phyloP scores from a whole-genome alignment of 2,888 invertebrate species.

The Lithophane semibrunnea region DNA sequence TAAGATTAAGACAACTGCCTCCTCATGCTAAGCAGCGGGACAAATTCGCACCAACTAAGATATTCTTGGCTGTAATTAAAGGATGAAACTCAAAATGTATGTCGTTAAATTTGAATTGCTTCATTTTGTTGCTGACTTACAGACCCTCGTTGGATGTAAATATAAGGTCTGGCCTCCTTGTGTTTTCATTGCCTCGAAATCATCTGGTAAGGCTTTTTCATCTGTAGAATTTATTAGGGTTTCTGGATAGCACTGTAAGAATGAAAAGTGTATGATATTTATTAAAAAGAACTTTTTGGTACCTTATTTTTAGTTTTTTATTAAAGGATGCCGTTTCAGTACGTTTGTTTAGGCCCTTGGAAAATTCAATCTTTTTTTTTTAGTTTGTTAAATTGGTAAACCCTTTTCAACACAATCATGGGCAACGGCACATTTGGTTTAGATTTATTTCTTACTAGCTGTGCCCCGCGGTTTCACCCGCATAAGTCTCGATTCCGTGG shows the following conservation, averaged over 20 bases:
- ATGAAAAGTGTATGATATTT: conserved; percentile 63
- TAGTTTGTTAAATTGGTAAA: neutral
- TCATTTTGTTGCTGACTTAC: conserved; percentile 63
- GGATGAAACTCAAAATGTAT: conserved; percentile 69
- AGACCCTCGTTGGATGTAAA: conserved; percentile 50
- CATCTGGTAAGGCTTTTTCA: conserved; percentile 61
- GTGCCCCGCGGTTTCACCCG: too few relatives aligned
- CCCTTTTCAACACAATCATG: neutral
- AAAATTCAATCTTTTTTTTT: neutral
- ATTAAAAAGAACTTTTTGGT: conserved; percentile 50
- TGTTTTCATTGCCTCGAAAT: conserved; percentile 62
- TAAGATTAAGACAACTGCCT: conserved; percentile 78
- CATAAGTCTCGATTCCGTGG: too few relatives aligned
- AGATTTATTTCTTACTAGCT: neutral
- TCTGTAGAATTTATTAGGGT: conserved; percentile 65
- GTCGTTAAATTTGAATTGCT: conserved; percentile 65
- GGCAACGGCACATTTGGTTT: neutral
- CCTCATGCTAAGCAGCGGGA: conserved; percentile 70
- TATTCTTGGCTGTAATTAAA: conserved; percentile 72
- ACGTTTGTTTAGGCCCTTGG: conserved; percentile 19
- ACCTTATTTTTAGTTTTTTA: conserved; percentile 45
- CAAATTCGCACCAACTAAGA: conserved; percentile 70
- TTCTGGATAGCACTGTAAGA: conserved; percentile 44
- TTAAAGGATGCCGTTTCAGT: neutral
- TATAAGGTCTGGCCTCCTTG: conserved; percentile 55